Evolutionary conservation across 2,797 vertebrate species (phyloP).

Genomic region (Myotis vivesi): DNA sequence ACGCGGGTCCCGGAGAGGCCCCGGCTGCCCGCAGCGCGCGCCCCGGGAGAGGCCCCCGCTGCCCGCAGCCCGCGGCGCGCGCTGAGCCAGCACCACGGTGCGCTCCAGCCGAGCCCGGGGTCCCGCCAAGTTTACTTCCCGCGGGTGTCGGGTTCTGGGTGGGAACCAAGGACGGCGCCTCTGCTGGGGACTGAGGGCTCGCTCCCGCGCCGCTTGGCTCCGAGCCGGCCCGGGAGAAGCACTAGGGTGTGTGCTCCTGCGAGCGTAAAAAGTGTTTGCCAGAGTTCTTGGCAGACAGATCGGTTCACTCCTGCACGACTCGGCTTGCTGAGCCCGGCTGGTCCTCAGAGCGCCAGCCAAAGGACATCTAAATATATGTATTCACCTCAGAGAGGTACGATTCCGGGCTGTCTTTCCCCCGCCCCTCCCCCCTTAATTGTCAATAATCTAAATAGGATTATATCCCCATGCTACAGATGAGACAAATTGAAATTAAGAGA

Average conservation of each 20-base stretch:
- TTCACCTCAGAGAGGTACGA: background rate
- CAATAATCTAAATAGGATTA: background rate
- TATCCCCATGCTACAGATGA: background rate
- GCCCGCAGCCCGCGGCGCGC: too few relatives aligned
- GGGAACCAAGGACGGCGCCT: background rate
- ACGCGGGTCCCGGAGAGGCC: background rate
- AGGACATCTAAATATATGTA: conserved; percentile 23
- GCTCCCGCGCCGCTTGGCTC: background rate
- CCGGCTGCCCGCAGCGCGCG: background rate
- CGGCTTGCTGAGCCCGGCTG: background rate
- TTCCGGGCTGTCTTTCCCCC: background rate
- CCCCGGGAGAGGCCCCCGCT: too few relatives aligned
- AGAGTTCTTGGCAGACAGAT: background rate
- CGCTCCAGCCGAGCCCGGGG: background rate
- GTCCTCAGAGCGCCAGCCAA: background rate
- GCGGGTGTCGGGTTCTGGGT: background rate
- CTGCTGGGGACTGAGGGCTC: background rate
- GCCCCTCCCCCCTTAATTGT: background rate
- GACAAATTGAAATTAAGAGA: background rate
- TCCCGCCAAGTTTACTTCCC: background rate
- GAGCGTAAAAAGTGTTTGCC: background rate
- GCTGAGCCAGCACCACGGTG: background rate
- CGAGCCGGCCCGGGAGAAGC: background rate
- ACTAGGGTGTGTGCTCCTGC: background rate
- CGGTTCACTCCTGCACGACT: background rate